Percentiles rank a stretch among this genome's conserved stretches.
Evolutionary conservation across 2,888 invertebrate species (phyloP).

Genomic region (Epistrophella euchroma): DNA sequence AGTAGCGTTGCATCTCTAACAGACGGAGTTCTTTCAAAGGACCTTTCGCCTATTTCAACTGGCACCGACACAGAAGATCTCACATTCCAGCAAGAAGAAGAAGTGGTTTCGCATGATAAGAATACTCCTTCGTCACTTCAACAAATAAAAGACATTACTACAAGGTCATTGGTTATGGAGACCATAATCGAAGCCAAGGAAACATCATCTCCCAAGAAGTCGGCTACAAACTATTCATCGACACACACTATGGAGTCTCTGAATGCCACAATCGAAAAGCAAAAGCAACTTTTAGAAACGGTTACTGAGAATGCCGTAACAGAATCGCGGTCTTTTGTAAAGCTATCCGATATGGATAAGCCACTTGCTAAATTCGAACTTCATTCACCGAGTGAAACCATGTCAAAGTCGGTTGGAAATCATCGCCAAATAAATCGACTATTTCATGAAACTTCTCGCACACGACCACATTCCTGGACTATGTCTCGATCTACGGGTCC

Average conservation of each 20-base stretch:
- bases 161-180: constrained; percentile 82
- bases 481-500: constrained; percentile 87
- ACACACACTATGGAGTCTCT: constrained; percentile 82
- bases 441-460: constrained; percentile 82
- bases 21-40: constrained; percentile 83
- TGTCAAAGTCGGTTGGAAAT: constrained; percentile 83
- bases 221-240: constrained; percentile 63
- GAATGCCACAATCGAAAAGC: constrained; percentile 82
- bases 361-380: constrained; percentile 85
- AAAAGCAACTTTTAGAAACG: constrained; percentile 83
- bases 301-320: constrained; percentile 82
- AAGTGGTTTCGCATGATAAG: constrained; percentile 63
- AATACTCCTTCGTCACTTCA: constrained; percentile 73
- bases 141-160: constrained; percentile 78
- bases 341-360: constrained; percentile 92
- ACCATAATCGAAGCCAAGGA: constrained; percentile 84
- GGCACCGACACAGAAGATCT: constrained; percentile 83
- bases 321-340: constrained; percentile 87
- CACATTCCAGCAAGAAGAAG: constrained; percentile 84
- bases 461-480: constrained; percentile 84
- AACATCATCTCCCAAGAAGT: constrained; percentile 82
- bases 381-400: constrained; percentile 81
- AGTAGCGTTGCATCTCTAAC: constrained; percentile 83
- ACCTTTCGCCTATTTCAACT: constrained; percentile 82
- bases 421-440: constrained; percentile 82